Percentiles rank a stretch among this genome's conserved stretches.
Conservation (phyloP, 2,888 invertebrate genomes). For the Scaptomyza cyrtandrae region DNA sequence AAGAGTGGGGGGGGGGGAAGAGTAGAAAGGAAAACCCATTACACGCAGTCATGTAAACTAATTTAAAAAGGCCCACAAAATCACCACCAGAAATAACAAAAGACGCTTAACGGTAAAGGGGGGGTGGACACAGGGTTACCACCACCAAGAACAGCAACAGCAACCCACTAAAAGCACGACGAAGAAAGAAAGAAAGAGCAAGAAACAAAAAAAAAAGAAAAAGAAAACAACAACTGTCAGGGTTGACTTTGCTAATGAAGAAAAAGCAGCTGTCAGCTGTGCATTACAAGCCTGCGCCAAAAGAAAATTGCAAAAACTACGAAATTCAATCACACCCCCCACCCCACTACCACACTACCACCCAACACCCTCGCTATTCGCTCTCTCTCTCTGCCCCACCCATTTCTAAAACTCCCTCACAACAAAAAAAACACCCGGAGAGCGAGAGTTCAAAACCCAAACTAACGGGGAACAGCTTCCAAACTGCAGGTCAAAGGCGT, state of each 20-base stretch:
- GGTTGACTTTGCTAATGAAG: slow-evolving; percentile 80
- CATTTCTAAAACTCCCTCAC: background rate
- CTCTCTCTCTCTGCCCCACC: too few relatives aligned
- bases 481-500: slow-evolving; percentile 77
- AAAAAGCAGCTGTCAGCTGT: slow-evolving; percentile 80
- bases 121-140: slow-evolving; percentile 8
- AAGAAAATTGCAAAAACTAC: slow-evolving; percentile 76
- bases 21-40: slow-evolving; percentile 60
- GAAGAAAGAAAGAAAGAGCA: background rate
- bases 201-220: too few relatives aligned
- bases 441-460: slow-evolving; percentile 9
- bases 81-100: slow-evolving; percentile 73
- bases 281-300: slow-evolving; percentile 71
- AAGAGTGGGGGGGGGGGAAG: background rate
- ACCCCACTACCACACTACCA: too few relatives aligned
- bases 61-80: slow-evolving; percentile 78
- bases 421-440: background rate
- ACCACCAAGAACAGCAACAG: background rate
- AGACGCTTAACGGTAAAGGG: slow-evolving; percentile 25
- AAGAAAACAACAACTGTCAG: slow-evolving; percentile 44
- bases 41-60: slow-evolving; percentile 79
- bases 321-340: slow-evolving; percentile 74
- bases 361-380: too few relatives aligned
- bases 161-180: background rate
- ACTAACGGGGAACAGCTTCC: slow-evolving; percentile 19